Conservation (phyloP, 1,140 invertebrate genomes). For the Doryteuthis pealeii region DNA sequence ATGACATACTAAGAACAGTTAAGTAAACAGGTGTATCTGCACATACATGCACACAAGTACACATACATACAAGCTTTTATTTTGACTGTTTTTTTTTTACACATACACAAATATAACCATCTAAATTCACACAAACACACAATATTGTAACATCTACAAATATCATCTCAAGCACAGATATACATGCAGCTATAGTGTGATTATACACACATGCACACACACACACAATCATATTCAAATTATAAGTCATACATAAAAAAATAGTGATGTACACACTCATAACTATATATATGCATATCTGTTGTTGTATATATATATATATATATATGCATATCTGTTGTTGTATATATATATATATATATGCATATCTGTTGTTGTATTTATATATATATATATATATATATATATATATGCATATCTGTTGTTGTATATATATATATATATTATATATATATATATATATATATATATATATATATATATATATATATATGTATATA, state of each 20-base stretch:
- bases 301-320: too few relatives aligned
- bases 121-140: background rate
- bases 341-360: too few relatives aligned
- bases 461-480: slow-evolving; percentile 1
- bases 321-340: too few relatives aligned
- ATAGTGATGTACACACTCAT: too few relatives aligned
- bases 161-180: background rate
- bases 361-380: too few relatives aligned
- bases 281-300: too few relatives aligned
- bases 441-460: slow-evolving; percentile 5
- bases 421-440: background rate
- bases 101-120: background rate
- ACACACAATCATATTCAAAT: background rate
- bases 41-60: background rate
- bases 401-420: too few relatives aligned
- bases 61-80: background rate
- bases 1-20: too few relatives aligned
- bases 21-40: background rate
- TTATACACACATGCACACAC: background rate
- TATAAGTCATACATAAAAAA: too few relatives aligned
- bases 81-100: background rate
- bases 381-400: too few relatives aligned
- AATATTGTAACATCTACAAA: background rate
- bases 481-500: background rate
- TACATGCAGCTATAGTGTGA: background rate